phyloP scores from a whole-genome alignment of 2,888 invertebrate species.

The Dynastes hyllus region DNA sequence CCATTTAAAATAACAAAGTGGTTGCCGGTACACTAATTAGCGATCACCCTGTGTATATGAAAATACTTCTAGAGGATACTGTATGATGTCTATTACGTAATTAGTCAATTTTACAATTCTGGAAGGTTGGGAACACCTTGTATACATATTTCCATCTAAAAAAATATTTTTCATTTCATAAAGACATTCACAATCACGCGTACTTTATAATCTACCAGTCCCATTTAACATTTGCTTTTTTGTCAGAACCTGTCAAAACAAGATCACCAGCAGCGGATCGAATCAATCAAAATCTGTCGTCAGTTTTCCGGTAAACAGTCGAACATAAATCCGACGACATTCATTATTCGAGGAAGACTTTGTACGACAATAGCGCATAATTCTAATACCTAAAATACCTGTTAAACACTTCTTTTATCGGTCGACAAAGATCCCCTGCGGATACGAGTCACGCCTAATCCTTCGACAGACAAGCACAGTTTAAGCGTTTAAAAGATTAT shows the following conservation, averaged over 20 bases:
- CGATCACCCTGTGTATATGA: too few relatives aligned
- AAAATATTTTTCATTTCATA: too few relatives aligned
- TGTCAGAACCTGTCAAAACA: slow-evolving; percentile 12
- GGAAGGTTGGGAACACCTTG: too few relatives aligned
- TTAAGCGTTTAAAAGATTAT: slow-evolving; percentile 66
- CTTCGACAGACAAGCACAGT: slow-evolving; percentile 61
- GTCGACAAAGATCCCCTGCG: slow-evolving; percentile 63
- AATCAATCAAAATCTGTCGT: slow-evolving; percentile 61
- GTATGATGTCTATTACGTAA: too few relatives aligned
- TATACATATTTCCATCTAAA: too few relatives aligned
- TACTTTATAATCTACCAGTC: too few relatives aligned
- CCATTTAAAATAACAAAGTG: too few relatives aligned
- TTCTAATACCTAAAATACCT: slow-evolving; percentile 66
- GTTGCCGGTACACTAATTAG: too few relatives aligned
- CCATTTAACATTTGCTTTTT: not conserved
- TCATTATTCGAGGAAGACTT: slow-evolving; percentile 45
- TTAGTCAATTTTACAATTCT: too few relatives aligned
- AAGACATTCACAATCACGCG: too few relatives aligned
- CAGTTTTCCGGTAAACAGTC: slow-evolving; percentile 63
- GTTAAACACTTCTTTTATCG: slow-evolving; percentile 66
- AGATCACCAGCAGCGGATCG: slow-evolving; percentile 1
- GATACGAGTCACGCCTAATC: slow-evolving; percentile 65
- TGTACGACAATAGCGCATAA: slow-evolving; percentile 58
- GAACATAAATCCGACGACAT: slow-evolving; percentile 56
- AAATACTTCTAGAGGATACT: too few relatives aligned